Base-by-base conservation (phyloP, 2,113 vertebrate species). In the Pygathrix nemaeus region DNA sequence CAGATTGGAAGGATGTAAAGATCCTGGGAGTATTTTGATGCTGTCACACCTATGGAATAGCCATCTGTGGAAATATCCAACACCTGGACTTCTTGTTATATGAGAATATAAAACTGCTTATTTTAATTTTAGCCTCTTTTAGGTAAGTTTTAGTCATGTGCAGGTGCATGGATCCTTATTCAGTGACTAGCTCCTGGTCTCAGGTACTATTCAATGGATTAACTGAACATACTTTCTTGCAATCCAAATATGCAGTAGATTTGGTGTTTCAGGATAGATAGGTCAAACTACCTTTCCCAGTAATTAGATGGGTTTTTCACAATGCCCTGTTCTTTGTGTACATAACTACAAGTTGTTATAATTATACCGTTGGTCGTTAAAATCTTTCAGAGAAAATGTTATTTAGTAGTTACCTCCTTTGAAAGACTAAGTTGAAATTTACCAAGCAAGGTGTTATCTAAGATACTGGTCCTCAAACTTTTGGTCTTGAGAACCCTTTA, bases 341-440 rank as follows among this genome's bases (percentile, higher is more conserved):
- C 30, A 25, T 38, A 93, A 90, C 84, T 50, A 88, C 13, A 91
- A 82, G 64, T 90, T 89, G 2, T 52, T 59, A 73, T n/a, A 32
- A 14, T 64, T 59, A 18, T 64, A 35, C 81, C 59, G 81, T 8
- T 87, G 40, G 95, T 76, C 12, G 40, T 84, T 78, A 91, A 72
- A 70, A 81, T 64, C 59, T 85, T 90, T 55, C 59, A 95, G 35
- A 96, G 50, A 92, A 73, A 96, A 64, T 76, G 13, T 11, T 48
- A 76, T 75, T 82, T 76, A 55, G 30, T 70, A 70, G 20, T 92
- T 95, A 59, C 64, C 27, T 79, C 35, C 21, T 90, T 94, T 83
- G 55, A 94, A 95, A 93, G 72, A 79, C n/a, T 82, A 95, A 76
- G 57, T 32, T 82, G 43, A 73, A 92, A 88, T 68, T 91, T 84